These are phyloP conservation scores for Grapholita molesta DNA, from an alignment of 1,140 invertebrate genomes.

Conservation along the genomic window DNA sequence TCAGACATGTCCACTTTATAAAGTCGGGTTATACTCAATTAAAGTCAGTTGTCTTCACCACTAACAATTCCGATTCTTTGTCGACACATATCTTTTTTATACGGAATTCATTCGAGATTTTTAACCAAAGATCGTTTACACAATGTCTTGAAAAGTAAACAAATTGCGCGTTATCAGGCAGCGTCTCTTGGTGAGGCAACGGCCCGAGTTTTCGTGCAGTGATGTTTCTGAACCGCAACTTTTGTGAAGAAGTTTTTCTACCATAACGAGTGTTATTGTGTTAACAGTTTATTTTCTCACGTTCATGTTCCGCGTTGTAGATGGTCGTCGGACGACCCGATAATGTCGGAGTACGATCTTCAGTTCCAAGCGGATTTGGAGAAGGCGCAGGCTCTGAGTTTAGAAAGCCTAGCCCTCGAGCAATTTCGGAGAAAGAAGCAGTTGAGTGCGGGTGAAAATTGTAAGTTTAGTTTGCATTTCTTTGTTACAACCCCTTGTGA, in stretches of 20 bases:
- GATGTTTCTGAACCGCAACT: slow-evolving; percentile 32
- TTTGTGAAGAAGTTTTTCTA: slow-evolving; percentile 39
- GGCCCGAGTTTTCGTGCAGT: slow-evolving; percentile 24
- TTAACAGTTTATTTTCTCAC: slow-evolving; percentile 43
- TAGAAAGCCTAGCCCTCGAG: slow-evolving; percentile 90
- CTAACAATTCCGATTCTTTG: not conserved
- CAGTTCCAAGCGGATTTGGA: slow-evolving; percentile 92
- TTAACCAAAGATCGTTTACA: slow-evolving; percentile 31
- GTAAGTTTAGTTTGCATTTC: slow-evolving; percentile 12
- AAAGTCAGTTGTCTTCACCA: not conserved
- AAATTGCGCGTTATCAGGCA: slow-evolving; percentile 42
- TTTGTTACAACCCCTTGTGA: not conserved
- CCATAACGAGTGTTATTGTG: slow-evolving; percentile 47
- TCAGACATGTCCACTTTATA: not conserved
- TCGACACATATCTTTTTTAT: slow-evolving; percentile 12
- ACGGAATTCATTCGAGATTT: slow-evolving; percentile 13
- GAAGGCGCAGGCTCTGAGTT: slow-evolving; percentile 89
- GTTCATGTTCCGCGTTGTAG: slow-evolving; percentile 50
- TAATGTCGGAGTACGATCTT: slow-evolving; percentile 85
- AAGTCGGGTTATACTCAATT: not conserved
- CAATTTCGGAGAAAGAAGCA: slow-evolving; percentile 85
- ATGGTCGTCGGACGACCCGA: slow-evolving; percentile 40
- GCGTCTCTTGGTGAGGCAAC: slow-evolving; percentile 45
- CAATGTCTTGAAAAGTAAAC: slow-evolving; percentile 53
- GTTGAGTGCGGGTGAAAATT: slow-evolving; percentile 64